phyloP scores from a whole-genome alignment of 2,113 vertebrate genomes.

The Diglossa brunneiventris region DNA sequence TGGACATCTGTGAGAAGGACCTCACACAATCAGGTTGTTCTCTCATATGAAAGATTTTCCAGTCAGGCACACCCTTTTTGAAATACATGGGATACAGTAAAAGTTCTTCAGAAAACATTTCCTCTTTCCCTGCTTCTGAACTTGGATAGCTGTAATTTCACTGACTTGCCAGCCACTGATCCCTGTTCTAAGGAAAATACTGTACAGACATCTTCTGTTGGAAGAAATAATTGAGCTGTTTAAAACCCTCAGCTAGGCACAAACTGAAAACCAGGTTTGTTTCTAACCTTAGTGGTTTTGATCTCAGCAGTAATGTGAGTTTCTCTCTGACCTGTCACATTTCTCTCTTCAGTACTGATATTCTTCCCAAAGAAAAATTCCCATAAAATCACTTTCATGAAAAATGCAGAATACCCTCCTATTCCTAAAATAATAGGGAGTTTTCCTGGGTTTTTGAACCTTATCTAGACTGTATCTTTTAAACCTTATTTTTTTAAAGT shows the following conservation, averaged over 20 bases:
- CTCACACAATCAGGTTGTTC: conserved; percentile 22
- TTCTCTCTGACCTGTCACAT: background rate
- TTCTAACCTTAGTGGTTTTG: background rate
- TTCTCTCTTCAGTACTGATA: background rate
- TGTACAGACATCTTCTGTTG: background rate
- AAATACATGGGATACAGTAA: background rate
- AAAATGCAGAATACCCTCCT: background rate
- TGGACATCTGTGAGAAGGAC: conserved; percentile 21
- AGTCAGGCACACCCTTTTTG: background rate
- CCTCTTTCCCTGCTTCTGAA: background rate
- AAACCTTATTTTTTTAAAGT: background rate
- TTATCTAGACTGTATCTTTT: background rate
- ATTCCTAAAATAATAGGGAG: background rate
- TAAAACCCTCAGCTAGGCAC: background rate
- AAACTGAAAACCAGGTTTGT: background rate
- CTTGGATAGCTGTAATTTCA: background rate
- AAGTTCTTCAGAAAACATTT: background rate
- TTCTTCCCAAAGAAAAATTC: background rate
- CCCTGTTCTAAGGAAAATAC: background rate
- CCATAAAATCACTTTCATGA: background rate
- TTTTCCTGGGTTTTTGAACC: background rate
- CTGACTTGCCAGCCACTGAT: background rate
- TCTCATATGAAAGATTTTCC: background rate
- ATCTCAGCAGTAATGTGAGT: background rate
- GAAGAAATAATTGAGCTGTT: background rate